A percentile compares a stretch with the other conserved stretches of the same genome.
Evolutionary conservation across 2,113 vertebrate genomes (phyloP).

Genomic region (Pluvianellus socialis): DNA sequence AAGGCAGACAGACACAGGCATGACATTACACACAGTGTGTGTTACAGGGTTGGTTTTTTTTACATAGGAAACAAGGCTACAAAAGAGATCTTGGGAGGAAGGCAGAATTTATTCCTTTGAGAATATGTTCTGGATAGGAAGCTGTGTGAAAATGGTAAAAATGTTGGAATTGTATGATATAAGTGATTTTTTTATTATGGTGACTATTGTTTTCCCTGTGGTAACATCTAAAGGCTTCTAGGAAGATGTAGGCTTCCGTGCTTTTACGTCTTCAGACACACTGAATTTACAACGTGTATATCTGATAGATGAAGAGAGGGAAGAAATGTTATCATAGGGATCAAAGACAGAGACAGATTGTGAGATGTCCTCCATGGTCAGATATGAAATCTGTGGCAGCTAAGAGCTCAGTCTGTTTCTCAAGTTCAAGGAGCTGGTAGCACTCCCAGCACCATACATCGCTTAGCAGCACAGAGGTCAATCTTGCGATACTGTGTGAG

Average conservation of each 20-base stretch:
- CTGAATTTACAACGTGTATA: not conserved
- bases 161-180: not conserved
- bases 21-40: not conserved
- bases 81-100: not conserved
- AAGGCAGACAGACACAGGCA: fast-evolving
- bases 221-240: not conserved
- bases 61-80: not conserved
- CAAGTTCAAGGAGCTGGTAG: not conserved
- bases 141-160: not conserved
- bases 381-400: not conserved
- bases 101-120: not conserved
- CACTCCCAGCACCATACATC: not conserved
- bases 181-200: not conserved
- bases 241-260: not conserved
- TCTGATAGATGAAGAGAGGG: not conserved
- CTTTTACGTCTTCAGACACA: not conserved
- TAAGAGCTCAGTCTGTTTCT: not conserved
- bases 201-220: not conserved
- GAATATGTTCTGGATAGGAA: not conserved
- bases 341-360: not conserved
- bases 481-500: not conserved
- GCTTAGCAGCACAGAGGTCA: not conserved
- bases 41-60: not conserved
- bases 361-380: not conserved
- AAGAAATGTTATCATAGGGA: not conserved